Conservation (phyloP, 2,113 vertebrate species). For the Apeltes quadracus region DNA sequence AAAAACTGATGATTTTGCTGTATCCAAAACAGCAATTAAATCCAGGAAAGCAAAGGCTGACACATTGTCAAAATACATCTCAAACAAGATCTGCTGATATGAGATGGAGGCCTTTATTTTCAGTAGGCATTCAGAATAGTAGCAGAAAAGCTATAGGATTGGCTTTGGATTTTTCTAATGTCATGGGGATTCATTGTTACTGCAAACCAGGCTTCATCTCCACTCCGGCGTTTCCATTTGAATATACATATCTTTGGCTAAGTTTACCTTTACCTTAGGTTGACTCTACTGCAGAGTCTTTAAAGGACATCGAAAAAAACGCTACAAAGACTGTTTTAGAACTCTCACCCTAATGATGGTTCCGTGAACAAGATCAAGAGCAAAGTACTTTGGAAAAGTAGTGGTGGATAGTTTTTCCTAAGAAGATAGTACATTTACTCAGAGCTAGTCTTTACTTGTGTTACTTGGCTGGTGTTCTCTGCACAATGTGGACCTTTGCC, state of each 20-base stretch:
- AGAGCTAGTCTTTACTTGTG: too few species aligned
- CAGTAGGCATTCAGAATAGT: not conserved
- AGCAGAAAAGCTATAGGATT: not conserved
- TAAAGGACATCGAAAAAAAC: too few species aligned
- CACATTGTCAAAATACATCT: not conserved
- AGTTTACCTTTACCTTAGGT: not conserved
- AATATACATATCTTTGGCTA: not conserved
- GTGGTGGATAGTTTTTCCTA: too few species aligned
- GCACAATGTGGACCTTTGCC: too few species aligned
- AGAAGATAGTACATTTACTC: too few species aligned
- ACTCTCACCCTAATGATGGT: too few species aligned
- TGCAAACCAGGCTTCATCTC: not conserved
- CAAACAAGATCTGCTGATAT: not conserved
- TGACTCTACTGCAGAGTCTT: too few species aligned
- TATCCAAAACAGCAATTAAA: conserved; percentile 29
- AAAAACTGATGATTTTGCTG: conserved; percentile 8
- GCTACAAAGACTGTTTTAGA: too few species aligned
- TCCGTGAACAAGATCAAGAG: too few species aligned
- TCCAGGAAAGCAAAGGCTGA: not conserved
- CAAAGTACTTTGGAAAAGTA: too few species aligned
- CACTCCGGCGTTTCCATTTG: not conserved
- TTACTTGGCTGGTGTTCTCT: too few species aligned
- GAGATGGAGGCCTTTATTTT: not conserved
- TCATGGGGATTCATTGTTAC: not conserved
- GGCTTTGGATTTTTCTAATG: not conserved